phyloP scores from a whole-genome alignment of 92 coral and sea anemone species.

The Phenganax stokvisi region DNA sequence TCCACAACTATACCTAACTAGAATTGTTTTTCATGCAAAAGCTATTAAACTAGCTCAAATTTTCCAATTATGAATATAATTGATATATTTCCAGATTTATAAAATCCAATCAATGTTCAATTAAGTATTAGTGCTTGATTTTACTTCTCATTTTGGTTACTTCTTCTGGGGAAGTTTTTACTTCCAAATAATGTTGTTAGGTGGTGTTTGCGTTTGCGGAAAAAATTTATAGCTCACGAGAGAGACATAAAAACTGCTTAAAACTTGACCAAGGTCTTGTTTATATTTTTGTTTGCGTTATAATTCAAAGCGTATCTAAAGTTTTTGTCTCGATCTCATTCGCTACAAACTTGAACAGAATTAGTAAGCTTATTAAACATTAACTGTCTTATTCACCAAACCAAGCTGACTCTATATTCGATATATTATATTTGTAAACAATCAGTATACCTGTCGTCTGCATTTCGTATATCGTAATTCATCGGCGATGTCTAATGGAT shows the following conservation, averaged over 20 bases:
- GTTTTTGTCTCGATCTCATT: not conserved
- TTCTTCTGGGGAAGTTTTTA: not conserved
- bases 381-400: constrained; percentile 10
- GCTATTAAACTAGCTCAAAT: constrained; percentile 35
- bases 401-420: too few species aligned
- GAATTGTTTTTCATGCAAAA: not conserved
- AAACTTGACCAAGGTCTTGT: not conserved
- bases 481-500: too few species aligned
- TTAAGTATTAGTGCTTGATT: constrained; percentile 10
- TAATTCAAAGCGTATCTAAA: not conserved
- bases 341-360: constrained; percentile 1
- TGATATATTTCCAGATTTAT: constrained; percentile 30
- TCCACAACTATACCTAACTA: not conserved
- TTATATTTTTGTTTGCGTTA: not conserved
- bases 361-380: not conserved
- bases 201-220: not conserved
- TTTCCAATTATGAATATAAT: constrained; percentile 27
- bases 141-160: not conserved
- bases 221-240: not conserved
- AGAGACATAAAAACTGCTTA: not conserved
- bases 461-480: too few species aligned
- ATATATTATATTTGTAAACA: too few species aligned
- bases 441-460: too few species aligned
- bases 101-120: constrained; percentile 10
- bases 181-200: not conserved